phyloP scores from a whole-genome alignment of 2,113 vertebrate genomes.

The Sinocyclocheilus anophthalmus region DNA sequence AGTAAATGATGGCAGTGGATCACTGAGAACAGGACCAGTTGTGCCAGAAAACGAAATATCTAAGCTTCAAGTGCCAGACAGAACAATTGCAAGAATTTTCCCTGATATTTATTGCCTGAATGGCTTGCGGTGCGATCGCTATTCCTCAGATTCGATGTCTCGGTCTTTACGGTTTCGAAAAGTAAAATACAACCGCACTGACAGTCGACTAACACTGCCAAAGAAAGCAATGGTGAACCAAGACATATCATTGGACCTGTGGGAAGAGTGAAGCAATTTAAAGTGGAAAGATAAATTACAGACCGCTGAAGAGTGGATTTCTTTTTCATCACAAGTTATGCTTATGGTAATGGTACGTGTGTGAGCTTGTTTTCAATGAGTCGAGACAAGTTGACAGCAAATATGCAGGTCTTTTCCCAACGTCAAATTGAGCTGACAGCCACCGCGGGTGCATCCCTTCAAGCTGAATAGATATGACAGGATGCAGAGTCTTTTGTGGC shows the following conservation, averaged over 20 bases:
- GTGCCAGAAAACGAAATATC: not conserved
- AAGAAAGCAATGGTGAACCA: slow-evolving; percentile 45
- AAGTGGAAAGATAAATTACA: slow-evolving; percentile 42
- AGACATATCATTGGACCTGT: slow-evolving; percentile 44
- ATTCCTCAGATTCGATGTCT: slow-evolving; percentile 21
- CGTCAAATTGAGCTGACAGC: slow-evolving; percentile 29
- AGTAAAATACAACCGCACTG: slow-evolving; percentile 38
- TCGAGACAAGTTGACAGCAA: slow-evolving; percentile 21
- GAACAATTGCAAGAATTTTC: slow-evolving; percentile 42
- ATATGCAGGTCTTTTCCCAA: slow-evolving; percentile 14
- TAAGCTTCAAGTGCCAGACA: slow-evolving; percentile 11
- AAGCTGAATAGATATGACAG: slow-evolving; percentile 22
- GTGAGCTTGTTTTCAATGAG: slow-evolving; percentile 16
- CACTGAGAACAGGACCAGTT: not conserved
- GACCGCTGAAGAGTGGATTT: slow-evolving; percentile 20
- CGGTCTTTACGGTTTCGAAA: slow-evolving; percentile 35
- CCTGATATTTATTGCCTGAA: slow-evolving; percentile 38
- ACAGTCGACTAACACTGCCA: slow-evolving; percentile 33
- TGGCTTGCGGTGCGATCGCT: slow-evolving; percentile 20
- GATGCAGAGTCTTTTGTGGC: slow-evolving; percentile 11
- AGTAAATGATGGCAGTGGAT: not conserved
- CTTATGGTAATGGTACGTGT: slow-evolving; percentile 1
- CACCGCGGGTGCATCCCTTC: slow-evolving; percentile 23
- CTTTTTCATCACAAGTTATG: slow-evolving; percentile 5
- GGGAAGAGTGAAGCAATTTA: slow-evolving; percentile 46